These are phyloP conservation scores for Eupithecia inturbata DNA, from an alignment of 2,888 invertebrate species.

Conservation along the genomic window DNA sequence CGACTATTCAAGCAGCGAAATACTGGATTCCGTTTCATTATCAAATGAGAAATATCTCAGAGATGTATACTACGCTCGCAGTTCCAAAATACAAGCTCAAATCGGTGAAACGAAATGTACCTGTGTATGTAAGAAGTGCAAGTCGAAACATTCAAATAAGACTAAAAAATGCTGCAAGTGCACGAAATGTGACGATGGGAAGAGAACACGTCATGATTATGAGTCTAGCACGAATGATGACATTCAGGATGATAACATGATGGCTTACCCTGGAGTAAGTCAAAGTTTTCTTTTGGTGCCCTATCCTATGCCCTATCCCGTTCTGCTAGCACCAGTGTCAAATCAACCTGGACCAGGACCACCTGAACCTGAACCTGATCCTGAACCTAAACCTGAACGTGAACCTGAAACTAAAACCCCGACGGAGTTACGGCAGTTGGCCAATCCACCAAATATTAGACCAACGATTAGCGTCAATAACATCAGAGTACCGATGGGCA, in stretches of 20 bases:
- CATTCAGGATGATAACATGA: neutral
- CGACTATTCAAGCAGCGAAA: neutral
- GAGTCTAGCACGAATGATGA: neutral
- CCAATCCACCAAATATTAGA: constrained; percentile 2
- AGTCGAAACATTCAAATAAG: neutral
- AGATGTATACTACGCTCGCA: neutral
- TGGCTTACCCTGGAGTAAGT: neutral
- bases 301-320: neutral
- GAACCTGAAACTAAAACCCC: neutral
- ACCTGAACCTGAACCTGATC: neutral
- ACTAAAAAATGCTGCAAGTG: constrained; percentile 4
- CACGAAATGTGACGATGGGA: neutral
- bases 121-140: constrained; percentile 7
- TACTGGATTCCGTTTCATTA: neutral
- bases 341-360: neutral
- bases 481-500: neutral
- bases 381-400: too few species aligned
- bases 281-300: neutral
- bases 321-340: neutral
- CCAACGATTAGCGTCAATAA: neutral
- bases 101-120: neutral
- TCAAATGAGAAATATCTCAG: neutral
- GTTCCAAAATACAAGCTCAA: neutral
- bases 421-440: too few species aligned
- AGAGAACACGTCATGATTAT: neutral